phyloP scores from a whole-genome alignment of 2,113 vertebrate genomes.

The Hippoglossus stenolepis region DNA sequence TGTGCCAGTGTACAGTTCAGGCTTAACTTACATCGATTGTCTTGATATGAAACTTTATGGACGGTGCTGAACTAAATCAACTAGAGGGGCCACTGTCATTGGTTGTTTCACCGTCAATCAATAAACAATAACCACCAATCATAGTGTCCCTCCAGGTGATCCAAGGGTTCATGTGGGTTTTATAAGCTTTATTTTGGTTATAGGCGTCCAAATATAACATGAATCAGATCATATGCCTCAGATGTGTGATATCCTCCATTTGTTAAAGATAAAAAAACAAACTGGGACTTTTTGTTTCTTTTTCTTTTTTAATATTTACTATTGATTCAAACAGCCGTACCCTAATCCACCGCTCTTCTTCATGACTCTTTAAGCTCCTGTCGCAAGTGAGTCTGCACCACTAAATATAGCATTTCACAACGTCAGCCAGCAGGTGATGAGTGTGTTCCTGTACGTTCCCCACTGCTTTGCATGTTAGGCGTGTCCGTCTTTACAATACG shows the following conservation, averaged over 20 bases:
- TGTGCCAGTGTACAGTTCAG: no score
- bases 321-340: neutral
- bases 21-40: no score
- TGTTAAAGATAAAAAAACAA: constrained; percentile 4
- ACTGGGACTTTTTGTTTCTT: neutral
- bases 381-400: neutral
- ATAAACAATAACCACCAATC: no score
- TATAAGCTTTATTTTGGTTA: no score
- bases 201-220: no score
- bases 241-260: neutral
- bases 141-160: no score
- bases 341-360: neutral
- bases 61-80: no score
- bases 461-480: neutral
- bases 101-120: no score
- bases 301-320: neutral
- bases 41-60: no score
- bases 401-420: constrained; percentile 7
- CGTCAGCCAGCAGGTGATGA: neutral
- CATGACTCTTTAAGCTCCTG: neutral
- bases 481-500: neutral
- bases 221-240: no score
- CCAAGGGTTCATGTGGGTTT: no score
- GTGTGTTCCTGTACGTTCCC: neutral
- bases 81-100: no score